A percentile compares a stretch with the other conserved stretches of the same genome.
Conservation (phyloP, 2,113 vertebrate species). For the Leptocoma aspasia region DNA sequence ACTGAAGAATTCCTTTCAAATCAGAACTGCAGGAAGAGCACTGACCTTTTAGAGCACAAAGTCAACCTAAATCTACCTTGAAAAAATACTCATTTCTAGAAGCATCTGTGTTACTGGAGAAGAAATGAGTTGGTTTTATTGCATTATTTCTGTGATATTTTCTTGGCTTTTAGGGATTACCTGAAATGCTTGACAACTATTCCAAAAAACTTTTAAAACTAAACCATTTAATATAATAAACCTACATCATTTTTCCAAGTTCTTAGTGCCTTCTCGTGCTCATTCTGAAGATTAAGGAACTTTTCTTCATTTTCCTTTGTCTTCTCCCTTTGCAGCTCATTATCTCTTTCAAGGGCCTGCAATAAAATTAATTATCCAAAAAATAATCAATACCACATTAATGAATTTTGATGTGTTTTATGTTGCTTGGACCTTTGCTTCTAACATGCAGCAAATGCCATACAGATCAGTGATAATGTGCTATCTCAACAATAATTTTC, state of each 20-base stretch:
- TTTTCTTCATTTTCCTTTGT: conserved; percentile 85
- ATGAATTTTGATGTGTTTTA: conserved; percentile 98
- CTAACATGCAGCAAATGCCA: conserved; percentile 86
- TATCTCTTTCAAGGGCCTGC: conserved; percentile 95
- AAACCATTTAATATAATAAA: conserved; percentile 66
- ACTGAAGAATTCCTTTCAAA: neutral
- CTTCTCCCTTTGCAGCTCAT: conserved; percentile 88
- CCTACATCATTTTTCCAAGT: conserved; percentile 85
- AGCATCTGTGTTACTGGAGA: neutral
- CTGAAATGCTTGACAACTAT: conserved; percentile 32
- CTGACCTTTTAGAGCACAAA: neutral
- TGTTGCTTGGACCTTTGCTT: conserved; percentile 90
- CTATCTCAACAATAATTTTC: conserved; percentile 96
- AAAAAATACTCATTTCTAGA: conserved; percentile 1
- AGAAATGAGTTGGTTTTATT: neutral
- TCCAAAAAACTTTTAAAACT: conserved; percentile 59
- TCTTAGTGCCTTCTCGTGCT: conserved; percentile 74
- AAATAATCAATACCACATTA: conserved; percentile 96
- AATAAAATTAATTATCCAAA: conserved; percentile 99
- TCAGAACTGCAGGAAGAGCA: neutral
- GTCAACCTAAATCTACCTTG: conserved; percentile 8
- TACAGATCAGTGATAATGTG: conserved; percentile 94
- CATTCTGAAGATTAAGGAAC: conserved; percentile 83
- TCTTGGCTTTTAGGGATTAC: conserved; percentile 58
- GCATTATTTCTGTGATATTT: conserved; percentile 48